A percentile compares a stretch with the other conserved stretches of the same genome.
Evolutionary conservation across 1,140 invertebrate species (phyloP).

Genomic region (Solen grandis): DNA sequence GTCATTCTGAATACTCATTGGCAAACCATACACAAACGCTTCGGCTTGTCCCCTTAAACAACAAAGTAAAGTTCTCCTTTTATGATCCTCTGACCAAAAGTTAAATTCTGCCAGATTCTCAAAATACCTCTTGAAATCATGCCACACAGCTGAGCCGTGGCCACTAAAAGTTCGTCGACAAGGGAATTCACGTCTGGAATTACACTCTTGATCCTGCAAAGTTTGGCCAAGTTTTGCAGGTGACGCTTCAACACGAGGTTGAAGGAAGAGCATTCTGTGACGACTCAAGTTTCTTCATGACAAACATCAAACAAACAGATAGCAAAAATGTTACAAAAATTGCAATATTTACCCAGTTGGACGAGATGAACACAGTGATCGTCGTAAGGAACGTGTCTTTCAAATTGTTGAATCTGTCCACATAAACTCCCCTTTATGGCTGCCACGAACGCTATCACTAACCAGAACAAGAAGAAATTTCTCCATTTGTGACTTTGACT

Average conservation of each 20-base stretch:
- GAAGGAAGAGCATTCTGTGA: neutral
- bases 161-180: slow-evolving; percentile 47
- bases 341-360: neutral
- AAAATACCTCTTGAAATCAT: slow-evolving; percentile 52
- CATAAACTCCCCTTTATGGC: no score
- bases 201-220: neutral
- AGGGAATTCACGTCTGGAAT: slow-evolving; percentile 28
- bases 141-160: slow-evolving; percentile 27
- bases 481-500: no score
- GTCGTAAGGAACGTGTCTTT: neutral
- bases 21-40: slow-evolving; percentile 51
- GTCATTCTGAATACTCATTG: slow-evolving; percentile 8
- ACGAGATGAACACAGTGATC: neutral
- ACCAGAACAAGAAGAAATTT: no score
- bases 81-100: slow-evolving; percentile 22
- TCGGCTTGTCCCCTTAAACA: slow-evolving; percentile 53
- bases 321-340: neutral
- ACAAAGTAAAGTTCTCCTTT: slow-evolving; percentile 41
- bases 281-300: no score
- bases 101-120: slow-evolving; percentile 48
- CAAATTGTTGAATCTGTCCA: no score
- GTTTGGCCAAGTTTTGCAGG: neutral
- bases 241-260: neutral
- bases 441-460: no score
- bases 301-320: no score